Conservation (phyloP, 2,797 vertebrate genomes). For the Micrastur ruficollis region DNA sequence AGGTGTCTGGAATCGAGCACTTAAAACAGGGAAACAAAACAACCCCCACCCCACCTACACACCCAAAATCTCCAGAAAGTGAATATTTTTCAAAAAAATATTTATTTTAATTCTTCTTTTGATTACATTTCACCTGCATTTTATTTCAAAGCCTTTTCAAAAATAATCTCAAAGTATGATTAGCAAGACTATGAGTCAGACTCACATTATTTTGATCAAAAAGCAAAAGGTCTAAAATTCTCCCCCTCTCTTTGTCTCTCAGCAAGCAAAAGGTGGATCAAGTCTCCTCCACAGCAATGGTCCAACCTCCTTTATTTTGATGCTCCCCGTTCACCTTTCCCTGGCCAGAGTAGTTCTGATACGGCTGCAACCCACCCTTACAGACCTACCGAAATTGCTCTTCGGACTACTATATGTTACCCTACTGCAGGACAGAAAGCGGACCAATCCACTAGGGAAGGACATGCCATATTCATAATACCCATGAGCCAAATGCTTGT, state of each 20-base stretch:
- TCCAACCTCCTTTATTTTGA: background rate
- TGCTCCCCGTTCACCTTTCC: background rate
- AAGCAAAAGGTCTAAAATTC: background rate
- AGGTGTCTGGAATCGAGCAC: background rate
- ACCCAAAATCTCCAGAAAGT: background rate
- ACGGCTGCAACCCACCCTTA: background rate
- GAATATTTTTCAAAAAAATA: background rate
- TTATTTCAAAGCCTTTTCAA: background rate
- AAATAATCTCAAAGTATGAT: background rate
- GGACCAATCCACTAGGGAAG: background rate
- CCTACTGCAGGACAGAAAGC: background rate
- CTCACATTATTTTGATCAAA: background rate
- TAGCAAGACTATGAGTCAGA: background rate
- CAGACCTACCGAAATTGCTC: background rate
- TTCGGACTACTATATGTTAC: accelerated
- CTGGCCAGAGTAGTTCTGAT: background rate
- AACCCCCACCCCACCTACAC: accelerated
- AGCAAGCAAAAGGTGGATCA: background rate
- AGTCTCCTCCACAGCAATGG: background rate
- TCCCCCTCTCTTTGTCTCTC: background rate
- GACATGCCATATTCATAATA: background rate
- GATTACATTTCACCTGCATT: background rate
- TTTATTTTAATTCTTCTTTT: background rate
- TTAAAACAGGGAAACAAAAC: background rate
- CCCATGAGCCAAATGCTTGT: background rate